Conservation (phyloP, 2,797 vertebrate genomes). For the Martes flavigula region DNA sequence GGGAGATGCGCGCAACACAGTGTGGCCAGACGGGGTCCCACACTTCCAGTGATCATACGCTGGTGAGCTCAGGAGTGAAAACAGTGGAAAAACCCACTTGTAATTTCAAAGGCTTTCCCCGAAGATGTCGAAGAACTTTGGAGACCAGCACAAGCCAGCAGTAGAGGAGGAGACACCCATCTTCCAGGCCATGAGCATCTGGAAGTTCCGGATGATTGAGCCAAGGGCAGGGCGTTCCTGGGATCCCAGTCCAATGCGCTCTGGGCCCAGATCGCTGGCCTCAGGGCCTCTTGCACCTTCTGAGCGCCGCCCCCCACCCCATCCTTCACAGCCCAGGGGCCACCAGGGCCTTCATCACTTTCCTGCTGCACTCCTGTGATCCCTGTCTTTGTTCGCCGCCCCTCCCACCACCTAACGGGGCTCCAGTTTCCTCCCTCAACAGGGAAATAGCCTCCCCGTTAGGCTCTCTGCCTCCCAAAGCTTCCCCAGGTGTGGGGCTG, state of each 20-base stretch:
- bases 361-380: rapidly evolving
- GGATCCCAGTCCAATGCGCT: rapidly evolving
- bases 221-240: rapidly evolving
- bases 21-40: rapidly evolving
- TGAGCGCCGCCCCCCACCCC: rapidly evolving
- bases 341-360: rapidly evolving
- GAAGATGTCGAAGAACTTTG: background rate
- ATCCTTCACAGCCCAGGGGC: no score
- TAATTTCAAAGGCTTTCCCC: background rate
- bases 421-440: rapidly evolving
- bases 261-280: rapidly evolving
- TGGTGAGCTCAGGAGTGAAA: background rate
- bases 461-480: background rate
- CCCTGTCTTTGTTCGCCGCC: rapidly evolving
- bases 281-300: background rate
- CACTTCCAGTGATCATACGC: background rate
- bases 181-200: rapidly evolving
- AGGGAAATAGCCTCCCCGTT: rapidly evolving
- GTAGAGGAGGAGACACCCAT: rapidly evolving
- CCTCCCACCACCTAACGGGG: rapidly evolving
- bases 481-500: rapidly evolving
- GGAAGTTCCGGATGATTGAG: rapidly evolving
- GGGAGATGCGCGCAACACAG: rapidly evolving
- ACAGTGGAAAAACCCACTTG: rapidly evolving
- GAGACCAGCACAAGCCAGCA: rapidly evolving